These are phyloP conservation scores for Cheilinus undulatus DNA, from an alignment of 2,113 vertebrate species.

Conservation along the genomic window DNA sequence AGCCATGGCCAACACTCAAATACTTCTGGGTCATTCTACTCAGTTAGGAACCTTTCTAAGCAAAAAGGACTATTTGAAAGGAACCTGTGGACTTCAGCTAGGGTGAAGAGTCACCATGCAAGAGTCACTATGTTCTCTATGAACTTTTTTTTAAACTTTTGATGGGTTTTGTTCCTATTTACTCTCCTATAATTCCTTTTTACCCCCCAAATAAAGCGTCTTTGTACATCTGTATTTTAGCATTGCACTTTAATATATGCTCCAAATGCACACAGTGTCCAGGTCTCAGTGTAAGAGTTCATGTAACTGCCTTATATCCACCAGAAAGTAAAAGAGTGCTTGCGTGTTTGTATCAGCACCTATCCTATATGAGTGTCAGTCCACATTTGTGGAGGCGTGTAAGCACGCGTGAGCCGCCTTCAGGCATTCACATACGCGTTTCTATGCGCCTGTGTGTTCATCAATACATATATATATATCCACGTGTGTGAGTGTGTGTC, in stretches of 20 bases:
- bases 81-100: no score
- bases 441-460: conserved; percentile 38
- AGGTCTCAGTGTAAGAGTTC: neutral
- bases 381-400: neutral
- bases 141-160: no score
- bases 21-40: no score
- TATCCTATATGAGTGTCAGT: neutral
- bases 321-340: neutral
- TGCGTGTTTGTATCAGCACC: neutral
- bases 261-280: neutral
- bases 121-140: no score
- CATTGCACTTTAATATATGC: no score
- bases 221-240: neutral
- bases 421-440: neutral
- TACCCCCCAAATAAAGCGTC: no score
- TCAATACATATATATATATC: conserved; percentile 44
- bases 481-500: conserved; percentile 61
- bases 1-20: no score
- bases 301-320: neutral
- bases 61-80: no score
- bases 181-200: no score
- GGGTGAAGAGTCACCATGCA: no score
- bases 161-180: no score
- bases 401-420: neutral
- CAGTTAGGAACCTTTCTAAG: no score